Percentiles rank a stretch among this genome's conserved stretches.
phyloP scores from a whole-genome alignment of 30 jellyfish, hydroid and myxozoan genomes.

The Haliclystus octoradiatus region DNA sequence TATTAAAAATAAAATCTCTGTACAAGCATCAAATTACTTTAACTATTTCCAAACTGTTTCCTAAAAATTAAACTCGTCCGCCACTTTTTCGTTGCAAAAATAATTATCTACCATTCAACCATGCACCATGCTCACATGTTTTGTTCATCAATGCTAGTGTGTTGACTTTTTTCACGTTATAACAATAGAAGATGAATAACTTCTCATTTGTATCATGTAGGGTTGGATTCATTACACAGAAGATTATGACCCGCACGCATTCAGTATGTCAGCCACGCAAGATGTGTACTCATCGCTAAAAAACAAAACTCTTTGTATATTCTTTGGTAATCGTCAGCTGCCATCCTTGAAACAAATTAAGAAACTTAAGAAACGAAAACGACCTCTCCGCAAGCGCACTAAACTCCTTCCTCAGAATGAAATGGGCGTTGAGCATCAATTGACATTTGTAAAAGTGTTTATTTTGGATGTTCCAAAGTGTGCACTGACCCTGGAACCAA shows the following conservation, averaged over 20 bases:
- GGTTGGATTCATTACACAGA: constrained; percentile 82
- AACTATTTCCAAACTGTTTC: no score
- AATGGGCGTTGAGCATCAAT: constrained; percentile 34
- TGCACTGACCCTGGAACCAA: constrained; percentile 46
- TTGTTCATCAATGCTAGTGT: no score
- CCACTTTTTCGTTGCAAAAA: no score
- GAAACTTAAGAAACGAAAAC: constrained; percentile 35
- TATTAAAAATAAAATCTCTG: no score
- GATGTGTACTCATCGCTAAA: constrained; percentile 65
- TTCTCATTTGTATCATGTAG: no score
- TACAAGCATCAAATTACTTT: no score
- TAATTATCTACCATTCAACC: no score
- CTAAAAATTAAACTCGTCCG: no score
- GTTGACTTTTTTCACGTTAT: no score
- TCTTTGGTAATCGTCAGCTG: constrained; percentile 51
- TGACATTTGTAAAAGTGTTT: constrained; percentile 53
- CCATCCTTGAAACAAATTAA: constrained; percentile 23
- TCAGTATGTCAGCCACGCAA: constrained; percentile 37
- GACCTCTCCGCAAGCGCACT: constrained; percentile 15
- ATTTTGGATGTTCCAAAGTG: constrained; percentile 53
- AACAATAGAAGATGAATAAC: no score
- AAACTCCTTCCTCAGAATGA: neutral
- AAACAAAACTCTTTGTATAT: constrained; percentile 42
- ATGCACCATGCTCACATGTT: no score
- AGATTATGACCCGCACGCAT: constrained; percentile 49